Evolutionary conservation across 2,113 vertebrate genomes (phyloP).

Genomic region (Dunckerocampus dactyliophorus): DNA sequence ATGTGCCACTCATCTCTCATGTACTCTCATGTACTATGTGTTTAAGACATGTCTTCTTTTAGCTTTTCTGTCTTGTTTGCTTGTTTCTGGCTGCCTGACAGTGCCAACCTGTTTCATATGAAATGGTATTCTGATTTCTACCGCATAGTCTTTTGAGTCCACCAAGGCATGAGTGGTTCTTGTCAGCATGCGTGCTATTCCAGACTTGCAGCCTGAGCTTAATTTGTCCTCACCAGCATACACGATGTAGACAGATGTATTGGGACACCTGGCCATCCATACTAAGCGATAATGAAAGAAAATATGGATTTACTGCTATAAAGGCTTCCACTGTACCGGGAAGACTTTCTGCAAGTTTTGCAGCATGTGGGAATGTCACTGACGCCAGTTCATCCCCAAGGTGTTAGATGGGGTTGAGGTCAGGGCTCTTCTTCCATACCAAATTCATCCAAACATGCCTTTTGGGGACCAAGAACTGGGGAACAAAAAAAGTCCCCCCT

Average conservation of each 20-base stretch:
- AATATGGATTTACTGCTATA: neutral
- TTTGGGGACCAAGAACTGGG: neutral
- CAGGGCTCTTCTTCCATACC: neutral
- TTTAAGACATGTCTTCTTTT: neutral
- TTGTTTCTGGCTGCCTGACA: neutral
- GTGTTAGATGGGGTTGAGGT: neutral
- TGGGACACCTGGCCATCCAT: neutral
- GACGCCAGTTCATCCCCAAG: neutral
- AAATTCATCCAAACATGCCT: neutral
- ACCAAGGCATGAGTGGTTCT: neutral
- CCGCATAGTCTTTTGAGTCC: slow-evolving; percentile 5
- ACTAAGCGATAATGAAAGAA: neutral
- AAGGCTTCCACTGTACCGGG: neutral
- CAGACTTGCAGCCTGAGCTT: slow-evolving; percentile 4
- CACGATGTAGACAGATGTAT: slow-evolving; percentile 1
- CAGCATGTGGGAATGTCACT: neutral
- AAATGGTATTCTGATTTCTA: neutral
- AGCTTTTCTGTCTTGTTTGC: neutral
- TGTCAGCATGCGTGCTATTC: slow-evolving; percentile 8
- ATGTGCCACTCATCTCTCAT: neutral
- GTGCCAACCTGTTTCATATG: neutral
- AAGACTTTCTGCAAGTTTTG: neutral
- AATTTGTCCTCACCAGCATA: neutral
- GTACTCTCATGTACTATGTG: neutral
- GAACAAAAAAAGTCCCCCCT: no score